Percentiles rank a stretch among this genome's conserved stretches.
Evolutionary conservation across 92 coral and sea anemone species (phyloP).

Genomic region (Nematostella vectensis): DNA sequence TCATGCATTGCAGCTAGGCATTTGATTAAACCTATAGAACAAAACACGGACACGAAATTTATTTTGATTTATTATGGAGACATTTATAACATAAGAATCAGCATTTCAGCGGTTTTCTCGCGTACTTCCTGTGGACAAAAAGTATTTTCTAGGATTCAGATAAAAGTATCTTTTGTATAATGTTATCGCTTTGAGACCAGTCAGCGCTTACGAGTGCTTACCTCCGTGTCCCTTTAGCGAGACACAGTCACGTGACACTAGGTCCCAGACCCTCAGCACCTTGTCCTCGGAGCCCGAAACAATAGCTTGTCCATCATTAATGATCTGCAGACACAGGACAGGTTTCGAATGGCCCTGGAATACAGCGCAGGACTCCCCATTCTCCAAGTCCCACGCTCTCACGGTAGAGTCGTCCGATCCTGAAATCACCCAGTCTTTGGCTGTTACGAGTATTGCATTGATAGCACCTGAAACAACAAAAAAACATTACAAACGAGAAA

Average conservation of each 20-base stretch:
- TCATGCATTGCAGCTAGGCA: constrained; percentile 63
- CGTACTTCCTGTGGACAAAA: too few species aligned
- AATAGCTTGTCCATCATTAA: constrained; percentile 41
- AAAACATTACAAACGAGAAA: background rate
- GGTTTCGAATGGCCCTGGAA: constrained; percentile 60
- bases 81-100: background rate
- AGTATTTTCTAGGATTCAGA: background rate
- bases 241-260: constrained; percentile 64
- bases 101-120: background rate
- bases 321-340: constrained; percentile 52
- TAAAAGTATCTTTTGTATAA: too few species aligned
- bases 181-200: too few species aligned
- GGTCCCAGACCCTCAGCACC: constrained; percentile 55
- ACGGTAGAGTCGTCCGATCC: constrained; percentile 60
- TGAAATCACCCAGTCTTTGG: constrained; percentile 28
- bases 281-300: constrained; percentile 83
- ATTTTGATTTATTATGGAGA: background rate
- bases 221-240: constrained; percentile 82
- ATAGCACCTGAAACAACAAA: constrained; percentile 36
- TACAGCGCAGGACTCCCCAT: constrained; percentile 37
- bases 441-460: constrained; percentile 29
- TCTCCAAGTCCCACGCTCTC: constrained; percentile 45
- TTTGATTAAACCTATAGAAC: constrained; percentile 52
- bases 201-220: too few species aligned
- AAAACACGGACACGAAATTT: too few species aligned